Base-by-base conservation (phyloP, 2,888 invertebrate species). In the Icerya purchasi region DNA sequence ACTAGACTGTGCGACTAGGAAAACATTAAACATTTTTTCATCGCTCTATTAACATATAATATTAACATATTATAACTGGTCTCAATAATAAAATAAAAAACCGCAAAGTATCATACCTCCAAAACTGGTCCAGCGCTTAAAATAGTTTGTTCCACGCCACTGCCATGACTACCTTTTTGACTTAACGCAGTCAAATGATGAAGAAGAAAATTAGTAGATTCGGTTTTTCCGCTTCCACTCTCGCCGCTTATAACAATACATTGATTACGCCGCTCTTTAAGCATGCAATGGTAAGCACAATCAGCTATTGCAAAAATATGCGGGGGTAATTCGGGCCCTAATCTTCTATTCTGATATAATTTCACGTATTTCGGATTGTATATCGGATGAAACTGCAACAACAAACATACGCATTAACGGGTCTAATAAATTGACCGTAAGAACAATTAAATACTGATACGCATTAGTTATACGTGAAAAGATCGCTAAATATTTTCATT, bases 361-460 rank as follows among this genome's bases (percentile, higher is more conserved):
- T 91, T 88, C 65, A 93, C 93, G 76, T 92, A 93, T 74, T 93
- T 94, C 54, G 94, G 94, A 75, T 94, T 94, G 76, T 94, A 96
- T 66, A 96, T 94, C 22, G 94, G 93, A 73, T 91, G 91, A 73
- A 93, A 93, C 75, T 77, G 76, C 66, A 77, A 77, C 8, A 68
- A 67, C 36, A 60, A 60, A 62, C 25, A 19, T 50, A 56, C 10
- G 22, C 21, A 50, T 20, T 18, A 25, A 18, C 5, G 20, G 36
- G 8, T 56, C 18, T n/a, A 25, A 18, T 8, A 36, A 36, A 36
- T 36, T 36, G 5, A 14, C 36, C 8, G 5, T 36, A 36, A 14
- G 5, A 36, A 36, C 36, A 14, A 36, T 36, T 36, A 36, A 5
- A 36, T 36, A 36, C 14, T 8, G 14, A 36, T 36, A 36, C 14